phyloP scores from a whole-genome alignment of 1,140 invertebrate genomes.

The Drosophila arizonae region DNA sequence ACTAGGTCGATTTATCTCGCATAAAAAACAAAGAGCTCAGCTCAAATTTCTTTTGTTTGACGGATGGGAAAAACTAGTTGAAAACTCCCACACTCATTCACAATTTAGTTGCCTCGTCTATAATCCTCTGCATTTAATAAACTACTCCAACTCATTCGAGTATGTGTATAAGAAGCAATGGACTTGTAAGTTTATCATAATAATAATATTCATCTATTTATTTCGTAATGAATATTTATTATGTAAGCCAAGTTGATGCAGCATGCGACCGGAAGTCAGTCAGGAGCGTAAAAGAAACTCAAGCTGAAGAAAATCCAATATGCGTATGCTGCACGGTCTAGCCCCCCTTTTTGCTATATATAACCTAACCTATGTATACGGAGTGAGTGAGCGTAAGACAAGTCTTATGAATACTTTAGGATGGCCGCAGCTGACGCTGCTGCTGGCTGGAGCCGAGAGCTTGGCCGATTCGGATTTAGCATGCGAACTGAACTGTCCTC shows the following conservation, averaged over 20 bases:
- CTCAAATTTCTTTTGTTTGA: no score
- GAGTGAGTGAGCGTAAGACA: slow-evolving; percentile 10
- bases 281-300: background rate
- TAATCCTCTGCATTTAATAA: background rate
- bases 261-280: background rate
- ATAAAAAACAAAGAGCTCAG: no score
- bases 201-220: no score
- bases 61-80: no score
- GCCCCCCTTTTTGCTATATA: background rate
- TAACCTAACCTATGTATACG: background rate
- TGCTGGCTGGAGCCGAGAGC: slow-evolving; percentile 11
- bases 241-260: background rate
- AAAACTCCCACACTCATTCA: no score
- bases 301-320: slow-evolving; percentile 8
- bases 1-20: no score
- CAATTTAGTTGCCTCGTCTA: no score
- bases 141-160: background rate
- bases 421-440: slow-evolving; percentile 45
- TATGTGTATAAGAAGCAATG: no score
- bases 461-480: slow-evolving; percentile 17
- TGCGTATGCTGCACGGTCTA: background rate
- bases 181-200: background rate
- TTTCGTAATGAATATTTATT: slow-evolving; percentile 1
- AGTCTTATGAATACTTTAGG: slow-evolving; percentile 44
- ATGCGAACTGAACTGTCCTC: slow-evolving; percentile 54